Evolutionary conservation across 2,888 invertebrate species (phyloP).

Genomic region (Agrochola lota): DNA sequence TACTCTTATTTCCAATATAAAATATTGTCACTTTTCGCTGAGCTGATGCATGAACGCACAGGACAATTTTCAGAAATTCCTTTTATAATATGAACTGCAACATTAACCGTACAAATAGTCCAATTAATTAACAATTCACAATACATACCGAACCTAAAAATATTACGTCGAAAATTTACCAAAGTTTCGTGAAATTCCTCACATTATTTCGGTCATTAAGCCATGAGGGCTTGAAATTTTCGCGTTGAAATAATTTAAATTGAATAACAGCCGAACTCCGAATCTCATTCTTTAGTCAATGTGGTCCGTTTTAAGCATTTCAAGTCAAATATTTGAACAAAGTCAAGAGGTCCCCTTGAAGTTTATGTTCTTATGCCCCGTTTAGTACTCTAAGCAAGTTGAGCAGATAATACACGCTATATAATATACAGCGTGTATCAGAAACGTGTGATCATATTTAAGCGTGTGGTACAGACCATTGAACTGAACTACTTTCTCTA

Average conservation of each 20-base stretch:
- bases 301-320: conserved; percentile 75
- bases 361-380: conserved; percentile 71
- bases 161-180: conserved; percentile 24
- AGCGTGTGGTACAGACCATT: too few relatives aligned
- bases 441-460: too few relatives aligned
- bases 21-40: not conserved
- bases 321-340: conserved; percentile 82
- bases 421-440: too few relatives aligned
- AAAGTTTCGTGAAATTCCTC: conserved; percentile 26
- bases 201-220: conserved; percentile 53
- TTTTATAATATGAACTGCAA: not conserved
- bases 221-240: conserved; percentile 47
- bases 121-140: conserved; percentile 14
- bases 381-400: conserved; percentile 59
- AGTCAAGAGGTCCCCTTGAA: conserved; percentile 74
- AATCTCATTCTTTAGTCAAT: conserved; percentile 73
- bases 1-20: not conserved
- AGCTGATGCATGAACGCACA: not conserved
- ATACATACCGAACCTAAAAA: conserved; percentile 20
- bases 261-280: conserved; percentile 57
- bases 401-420: too few relatives aligned
- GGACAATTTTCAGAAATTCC: not conserved
- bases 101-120: not conserved
- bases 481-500: too few relatives aligned
- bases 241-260: conserved; percentile 67